These are phyloP conservation scores for Chelonus insularis DNA, from an alignment of 1,140 invertebrate genomes.

Conservation along the genomic window DNA sequence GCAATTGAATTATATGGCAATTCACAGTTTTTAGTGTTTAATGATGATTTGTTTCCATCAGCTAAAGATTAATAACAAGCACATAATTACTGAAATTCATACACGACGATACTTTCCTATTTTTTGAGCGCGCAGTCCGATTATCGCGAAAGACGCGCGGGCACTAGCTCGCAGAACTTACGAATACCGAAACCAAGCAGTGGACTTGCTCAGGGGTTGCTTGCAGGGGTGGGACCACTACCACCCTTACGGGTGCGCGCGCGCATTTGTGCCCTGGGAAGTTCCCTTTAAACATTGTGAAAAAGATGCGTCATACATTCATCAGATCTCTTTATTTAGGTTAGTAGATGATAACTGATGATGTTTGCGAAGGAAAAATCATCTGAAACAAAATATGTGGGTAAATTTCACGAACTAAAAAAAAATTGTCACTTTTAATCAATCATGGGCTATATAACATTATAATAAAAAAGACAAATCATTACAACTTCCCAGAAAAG, in stretches of 20 bases:
- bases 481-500: no score
- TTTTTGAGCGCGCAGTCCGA: slow-evolving; percentile 51
- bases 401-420: no score
- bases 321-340: slow-evolving; percentile 42
- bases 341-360: slow-evolving; percentile 37
- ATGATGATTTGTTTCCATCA: no score
- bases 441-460: no score
- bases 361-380: not conserved
- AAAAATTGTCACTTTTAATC: no score
- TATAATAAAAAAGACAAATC: not conserved
- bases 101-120: slow-evolving; percentile 29
- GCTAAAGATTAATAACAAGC: not conserved
- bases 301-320: slow-evolving; percentile 34
- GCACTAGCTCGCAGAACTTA: slow-evolving; percentile 47
- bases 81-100: not conserved
- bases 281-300: slow-evolving; percentile 39
- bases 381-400: not conserved
- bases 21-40: no score
- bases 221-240: slow-evolving; percentile 33
- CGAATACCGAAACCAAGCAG: slow-evolving; percentile 40
- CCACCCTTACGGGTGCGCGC: slow-evolving; percentile 37
- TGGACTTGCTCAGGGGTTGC: slow-evolving; percentile 36
- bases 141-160: slow-evolving; percentile 59
- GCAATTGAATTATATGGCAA: no score
- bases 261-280: slow-evolving; percentile 29